Conservation (phyloP, 1,140 invertebrate species). For the Macrocentrus cingulum region DNA sequence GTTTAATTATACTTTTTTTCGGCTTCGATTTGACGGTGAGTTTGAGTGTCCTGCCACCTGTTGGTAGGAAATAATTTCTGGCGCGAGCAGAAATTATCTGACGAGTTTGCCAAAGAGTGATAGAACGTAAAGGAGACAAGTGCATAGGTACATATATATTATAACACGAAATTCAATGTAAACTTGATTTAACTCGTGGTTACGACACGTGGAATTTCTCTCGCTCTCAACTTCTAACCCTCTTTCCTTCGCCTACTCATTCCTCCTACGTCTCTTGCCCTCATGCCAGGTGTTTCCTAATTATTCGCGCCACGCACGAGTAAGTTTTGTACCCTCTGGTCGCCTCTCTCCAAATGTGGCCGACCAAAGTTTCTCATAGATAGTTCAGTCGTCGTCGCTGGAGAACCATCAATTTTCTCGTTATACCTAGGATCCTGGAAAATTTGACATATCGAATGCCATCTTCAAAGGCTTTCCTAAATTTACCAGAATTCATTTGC, state of each 20-base stretch:
- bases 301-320: slow-evolving; percentile 32
- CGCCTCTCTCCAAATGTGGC: not conserved
- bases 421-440: slow-evolving; percentile 20
- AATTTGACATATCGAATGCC: slow-evolving; percentile 19
- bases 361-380: slow-evolving; percentile 8
- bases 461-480: slow-evolving; percentile 14
- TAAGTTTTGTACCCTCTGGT: not conserved
- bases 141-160: not conserved
- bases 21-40: too few species aligned
- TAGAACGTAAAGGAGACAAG: not conserved
- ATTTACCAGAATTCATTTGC: not conserved
- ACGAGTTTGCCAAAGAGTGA: slow-evolving; percentile 4
- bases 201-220: slow-evolving; percentile 12
- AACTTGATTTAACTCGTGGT: slow-evolving; percentile 5
- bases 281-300: slow-evolving; percentile 29
- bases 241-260: too few species aligned
- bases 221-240: too few species aligned
- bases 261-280: slow-evolving; percentile 17
- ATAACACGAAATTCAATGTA: slow-evolving; percentile 4
- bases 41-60: slow-evolving; percentile 23
- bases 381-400: slow-evolving; percentile 10
- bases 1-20: slow-evolving; percentile 4
- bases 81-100: not conserved
- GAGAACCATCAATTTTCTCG: slow-evolving; percentile 28
- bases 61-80: slow-evolving; percentile 22